Conservation (phyloP, 2,888 invertebrate species). For the Theristus sp. region DNA sequence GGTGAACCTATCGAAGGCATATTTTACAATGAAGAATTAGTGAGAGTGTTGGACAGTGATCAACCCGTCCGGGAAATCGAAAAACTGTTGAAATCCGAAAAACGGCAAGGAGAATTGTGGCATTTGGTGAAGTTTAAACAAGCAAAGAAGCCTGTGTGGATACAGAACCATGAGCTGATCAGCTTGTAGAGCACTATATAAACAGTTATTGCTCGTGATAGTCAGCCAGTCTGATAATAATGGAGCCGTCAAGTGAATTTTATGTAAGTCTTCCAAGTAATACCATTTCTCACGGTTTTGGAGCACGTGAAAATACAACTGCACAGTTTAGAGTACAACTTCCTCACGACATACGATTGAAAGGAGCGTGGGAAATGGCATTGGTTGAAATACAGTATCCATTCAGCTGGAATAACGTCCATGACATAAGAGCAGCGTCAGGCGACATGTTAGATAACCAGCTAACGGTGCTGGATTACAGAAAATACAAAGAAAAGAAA, state of each 20-base stretch:
- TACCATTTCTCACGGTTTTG: not conserved
- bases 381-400: not conserved
- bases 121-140: not conserved
- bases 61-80: not conserved
- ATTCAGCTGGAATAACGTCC: not conserved
- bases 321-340: not conserved
- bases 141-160: not conserved
- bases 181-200: not conserved
- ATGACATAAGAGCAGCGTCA: not conserved
- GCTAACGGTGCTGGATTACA: not conserved
- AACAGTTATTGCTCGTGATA: not conserved
- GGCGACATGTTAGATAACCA: not conserved
- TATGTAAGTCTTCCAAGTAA: slow-evolving; percentile 4
- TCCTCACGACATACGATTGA: not conserved
- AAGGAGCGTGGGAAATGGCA: slow-evolving; percentile 4
- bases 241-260: too few species aligned
- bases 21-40: slow-evolving; percentile 1
- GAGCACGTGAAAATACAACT: not conserved
- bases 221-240: not conserved
- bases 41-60: not conserved
- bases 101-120: not conserved
- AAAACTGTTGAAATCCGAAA: not conserved
- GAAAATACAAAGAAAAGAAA: not conserved
- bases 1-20: slow-evolving; percentile 1
- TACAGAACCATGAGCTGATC: not conserved